Conservation (phyloP, 2,797 vertebrate genomes). For the Coracias cyanogaster region DNA sequence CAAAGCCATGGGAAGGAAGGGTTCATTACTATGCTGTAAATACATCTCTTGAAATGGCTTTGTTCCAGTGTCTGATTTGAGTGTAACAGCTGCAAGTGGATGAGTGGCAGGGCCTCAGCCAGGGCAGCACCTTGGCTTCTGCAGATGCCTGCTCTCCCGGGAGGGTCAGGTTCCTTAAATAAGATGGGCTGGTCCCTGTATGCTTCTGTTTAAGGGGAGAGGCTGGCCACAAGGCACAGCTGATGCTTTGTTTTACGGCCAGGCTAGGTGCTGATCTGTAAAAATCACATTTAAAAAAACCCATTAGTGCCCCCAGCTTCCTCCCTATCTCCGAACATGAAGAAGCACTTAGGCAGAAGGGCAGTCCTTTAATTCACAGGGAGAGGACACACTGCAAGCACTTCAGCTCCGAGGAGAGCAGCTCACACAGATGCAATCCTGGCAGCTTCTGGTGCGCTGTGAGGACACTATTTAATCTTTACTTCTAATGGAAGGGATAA, state of each 20-base stretch:
- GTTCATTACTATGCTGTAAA: neutral
- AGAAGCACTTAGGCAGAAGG: neutral
- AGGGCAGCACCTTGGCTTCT: fast-evolving
- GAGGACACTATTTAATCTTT: neutral
- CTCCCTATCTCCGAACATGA: fast-evolving
- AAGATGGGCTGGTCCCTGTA: fast-evolving
- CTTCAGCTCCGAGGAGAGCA: neutral
- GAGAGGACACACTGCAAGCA: neutral
- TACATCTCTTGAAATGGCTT: neutral
- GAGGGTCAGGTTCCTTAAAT: fast-evolving
- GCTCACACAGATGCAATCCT: neutral
- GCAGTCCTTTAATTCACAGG: neutral
- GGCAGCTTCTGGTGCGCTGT: neutral
- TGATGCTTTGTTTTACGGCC: fast-evolving
- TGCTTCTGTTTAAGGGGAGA: fast-evolving
- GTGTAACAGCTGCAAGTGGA: fast-evolving
- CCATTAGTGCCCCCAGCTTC: neutral
- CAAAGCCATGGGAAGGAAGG: neutral
- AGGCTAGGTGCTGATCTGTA: neutral
- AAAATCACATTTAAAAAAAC: neutral
- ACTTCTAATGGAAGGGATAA: conserved; percentile 3
- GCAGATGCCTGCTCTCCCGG: fast-evolving
- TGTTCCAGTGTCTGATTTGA: fast-evolving
- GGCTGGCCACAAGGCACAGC: neutral
- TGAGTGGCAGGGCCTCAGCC: neutral